Conservation (phyloP, 1,140 invertebrate genomes). For the Drosophila ananassae region DNA sequence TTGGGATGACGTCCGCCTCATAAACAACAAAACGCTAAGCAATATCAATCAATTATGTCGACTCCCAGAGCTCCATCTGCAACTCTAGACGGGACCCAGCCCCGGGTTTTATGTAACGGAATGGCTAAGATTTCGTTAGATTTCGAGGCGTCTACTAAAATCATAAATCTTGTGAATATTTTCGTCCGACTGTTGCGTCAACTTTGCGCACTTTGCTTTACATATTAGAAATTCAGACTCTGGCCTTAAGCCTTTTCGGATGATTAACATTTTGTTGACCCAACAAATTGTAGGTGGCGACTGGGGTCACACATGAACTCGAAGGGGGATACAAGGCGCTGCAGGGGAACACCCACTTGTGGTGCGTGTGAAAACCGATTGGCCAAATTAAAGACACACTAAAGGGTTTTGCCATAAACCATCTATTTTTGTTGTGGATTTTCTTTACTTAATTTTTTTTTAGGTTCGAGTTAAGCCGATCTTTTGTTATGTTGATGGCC, state of each 20-base stretch:
- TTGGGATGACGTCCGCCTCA: constrained; percentile 47
- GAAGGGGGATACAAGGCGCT: background rate
- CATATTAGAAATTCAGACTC: constrained; percentile 52
- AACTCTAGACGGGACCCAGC: constrained; percentile 20
- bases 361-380: constrained; percentile 71
- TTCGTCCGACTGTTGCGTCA: constrained; percentile 53
- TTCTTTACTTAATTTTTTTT: constrained; percentile 22
- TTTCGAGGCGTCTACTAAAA: constrained; percentile 72
- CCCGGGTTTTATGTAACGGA: constrained; percentile 65
- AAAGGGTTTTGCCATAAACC: constrained; percentile 44
- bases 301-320: constrained; percentile 12
- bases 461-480: constrained; percentile 44
- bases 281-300: constrained; percentile 53
- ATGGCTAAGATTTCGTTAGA: constrained; percentile 64
- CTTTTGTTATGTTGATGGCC: constrained; percentile 65
- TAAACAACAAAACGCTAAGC: constrained; percentile 67
- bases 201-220: constrained; percentile 67
- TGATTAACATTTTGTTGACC: constrained; percentile 68
- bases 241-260: constrained; percentile 40
- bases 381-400: constrained; percentile 57
- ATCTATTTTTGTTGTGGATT: constrained; percentile 20
- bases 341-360: constrained; percentile 56
- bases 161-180: constrained; percentile 78
- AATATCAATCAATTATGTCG: constrained; percentile 66
- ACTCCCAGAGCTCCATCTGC: constrained; percentile 24